Percentiles rank a stretch among this genome's conserved stretches.
phyloP scores from a whole-genome alignment of 23 tunicate genomes.

The Diplosoma virens region DNA sequence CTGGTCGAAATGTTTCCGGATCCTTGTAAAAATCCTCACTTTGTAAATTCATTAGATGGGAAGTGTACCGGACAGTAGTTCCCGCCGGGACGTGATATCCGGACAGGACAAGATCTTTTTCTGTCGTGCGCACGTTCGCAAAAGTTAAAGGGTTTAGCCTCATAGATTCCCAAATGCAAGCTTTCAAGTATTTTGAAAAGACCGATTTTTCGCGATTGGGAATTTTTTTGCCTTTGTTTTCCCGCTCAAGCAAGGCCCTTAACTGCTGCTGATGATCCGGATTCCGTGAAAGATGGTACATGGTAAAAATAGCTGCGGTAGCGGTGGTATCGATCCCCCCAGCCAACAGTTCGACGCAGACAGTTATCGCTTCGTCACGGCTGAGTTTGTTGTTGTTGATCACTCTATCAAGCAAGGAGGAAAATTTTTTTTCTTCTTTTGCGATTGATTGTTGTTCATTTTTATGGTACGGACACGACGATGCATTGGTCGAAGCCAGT shows the following conservation, averaged over 20 bases:
- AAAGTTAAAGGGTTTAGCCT: slow-evolving; percentile 82
- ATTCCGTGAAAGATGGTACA: slow-evolving; percentile 66
- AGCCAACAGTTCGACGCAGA: slow-evolving; percentile 80
- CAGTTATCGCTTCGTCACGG: slow-evolving; percentile 63
- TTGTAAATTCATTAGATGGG: slow-evolving; percentile 79
- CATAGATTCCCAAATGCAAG: slow-evolving; percentile 75
- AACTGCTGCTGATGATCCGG: slow-evolving; percentile 58
- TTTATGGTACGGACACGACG: too few relatives aligned
- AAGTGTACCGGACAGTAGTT: slow-evolving; percentile 74
- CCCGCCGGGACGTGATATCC: slow-evolving; percentile 85
- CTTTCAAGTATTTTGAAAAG: slow-evolving; percentile 69
- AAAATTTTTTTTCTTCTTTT: not conserved
- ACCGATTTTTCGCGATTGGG: slow-evolving; percentile 12
- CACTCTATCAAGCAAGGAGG: slow-evolving; percentile 75
- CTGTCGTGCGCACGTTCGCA: slow-evolving; percentile 84
- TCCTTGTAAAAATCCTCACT: slow-evolving; percentile 61
- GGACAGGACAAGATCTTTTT: slow-evolving; percentile 68
- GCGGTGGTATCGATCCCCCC: slow-evolving; percentile 95
- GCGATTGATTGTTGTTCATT: too few relatives aligned
- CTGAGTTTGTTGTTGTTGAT: slow-evolving; percentile 49
- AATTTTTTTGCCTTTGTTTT: not conserved
- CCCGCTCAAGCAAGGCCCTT: slow-evolving; percentile 39
- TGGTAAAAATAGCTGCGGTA: slow-evolving; percentile 64
- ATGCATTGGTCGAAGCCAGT: too few relatives aligned
- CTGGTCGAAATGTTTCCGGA: slow-evolving; percentile 65